Evolutionary conservation across 2,888 invertebrate species (phyloP), one percentile per base, ranked within the genome.

Genomic region (Drepanosiphum platanoidis): DNA sequence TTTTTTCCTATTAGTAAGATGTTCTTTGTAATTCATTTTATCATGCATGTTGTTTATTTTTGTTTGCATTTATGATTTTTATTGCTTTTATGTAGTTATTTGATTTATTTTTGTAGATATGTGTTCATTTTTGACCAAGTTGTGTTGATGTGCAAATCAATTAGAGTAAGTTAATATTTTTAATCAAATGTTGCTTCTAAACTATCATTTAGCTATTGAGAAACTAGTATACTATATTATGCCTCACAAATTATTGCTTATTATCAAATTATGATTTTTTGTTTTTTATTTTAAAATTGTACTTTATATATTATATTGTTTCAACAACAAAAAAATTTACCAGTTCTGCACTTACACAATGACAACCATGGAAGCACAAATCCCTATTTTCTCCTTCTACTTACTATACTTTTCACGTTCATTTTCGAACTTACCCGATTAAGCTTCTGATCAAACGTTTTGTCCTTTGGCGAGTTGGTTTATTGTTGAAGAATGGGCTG

Each of bases 81-180:
- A 22, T 80, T 70, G 70, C 52, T 70, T 80, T 11, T 27, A 22
- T 30, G 22, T 80, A 80, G 39, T 7, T 71, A 36, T 80, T 80
- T 70, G 89, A 89, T 77, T 89, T 68, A 72, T 81, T 87, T 70
- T 88, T 87, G 82, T 87, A 91, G 98, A 89, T 98, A 98, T 90
- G 96, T 97, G 42, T 99, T 99, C 91, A 94, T 99, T 86, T 99
- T 99, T 90, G 98, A 99, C 90, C 97, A 97, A 91, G 96, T 97
- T 87, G 94, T 99, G 92, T 93, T 99, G 89, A 94, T 97, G 90
- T 97, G 97, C 90, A 97, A 97, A 90, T 93, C 95, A 18, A 92
- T 93, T 64, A 93, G 94, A 92, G 94, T 95, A 89, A 90, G 91
- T 90, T 74, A 71, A 70, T n/a, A 58, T 71, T 71, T 61, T n/a